Conservation (phyloP, 2,113 vertebrate genomes). For the Anthoscopus minutus region DNA sequence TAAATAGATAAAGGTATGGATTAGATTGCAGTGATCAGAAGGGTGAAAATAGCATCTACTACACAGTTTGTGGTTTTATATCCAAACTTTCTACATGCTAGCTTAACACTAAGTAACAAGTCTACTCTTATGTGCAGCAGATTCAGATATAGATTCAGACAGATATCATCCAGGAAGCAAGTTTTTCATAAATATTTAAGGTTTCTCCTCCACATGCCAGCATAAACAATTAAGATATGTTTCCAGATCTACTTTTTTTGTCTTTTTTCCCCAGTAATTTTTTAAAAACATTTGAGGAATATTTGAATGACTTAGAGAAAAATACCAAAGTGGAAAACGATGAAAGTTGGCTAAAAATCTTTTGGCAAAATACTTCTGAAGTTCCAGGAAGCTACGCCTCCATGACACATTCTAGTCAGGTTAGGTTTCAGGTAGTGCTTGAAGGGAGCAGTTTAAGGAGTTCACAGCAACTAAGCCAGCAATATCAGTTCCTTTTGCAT, state of each 20-base stretch:
- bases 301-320: neutral
- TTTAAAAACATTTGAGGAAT: neutral
- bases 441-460: neutral
- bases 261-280: neutral
- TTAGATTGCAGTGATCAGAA: neutral
- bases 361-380: neutral
- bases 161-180: neutral
- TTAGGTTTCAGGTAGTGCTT: neutral
- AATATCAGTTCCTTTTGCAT: neutral
- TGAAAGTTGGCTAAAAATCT: neutral
- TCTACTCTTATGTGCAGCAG: neutral
- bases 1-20: constrained; percentile 20
- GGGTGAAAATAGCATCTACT: constrained; percentile 2
- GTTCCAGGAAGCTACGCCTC: neutral
- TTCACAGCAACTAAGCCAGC: neutral
- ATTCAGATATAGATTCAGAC: neutral
- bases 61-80: neutral
- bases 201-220: neutral
- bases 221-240: neutral
- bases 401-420: neutral
- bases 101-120: neutral
- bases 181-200: neutral
- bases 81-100: neutral
- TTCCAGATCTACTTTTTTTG: neutral
- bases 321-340: neutral